Evolutionary conservation across 1,140 invertebrate genomes (phyloP).

Genomic region (Drosophila triauraria): DNA sequence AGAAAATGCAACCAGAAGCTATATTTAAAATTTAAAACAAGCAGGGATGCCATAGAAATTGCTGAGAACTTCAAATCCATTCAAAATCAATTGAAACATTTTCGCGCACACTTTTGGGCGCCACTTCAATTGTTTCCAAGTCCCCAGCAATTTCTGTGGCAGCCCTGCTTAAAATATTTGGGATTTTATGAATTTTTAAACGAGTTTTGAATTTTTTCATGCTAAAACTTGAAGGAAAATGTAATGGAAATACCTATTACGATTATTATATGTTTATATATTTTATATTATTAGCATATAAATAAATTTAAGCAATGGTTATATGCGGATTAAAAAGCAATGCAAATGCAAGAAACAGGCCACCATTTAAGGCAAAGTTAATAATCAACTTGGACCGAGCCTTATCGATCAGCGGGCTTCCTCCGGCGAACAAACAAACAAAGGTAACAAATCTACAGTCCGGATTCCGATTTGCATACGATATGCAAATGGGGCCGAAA

Average conservation of each 20-base stretch:
- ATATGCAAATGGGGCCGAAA: constrained; percentile 72
- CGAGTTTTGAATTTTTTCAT: too few species aligned
- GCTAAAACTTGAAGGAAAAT: neutral
- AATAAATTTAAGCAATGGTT: constrained; percentile 3
- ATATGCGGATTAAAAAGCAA: constrained; percentile 4
- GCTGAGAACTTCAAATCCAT: neutral
- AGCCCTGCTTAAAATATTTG: neutral
- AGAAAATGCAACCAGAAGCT: neutral
- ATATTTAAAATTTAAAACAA: accelerated
- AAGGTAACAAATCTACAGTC: constrained; percentile 18
- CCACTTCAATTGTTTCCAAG: neutral
- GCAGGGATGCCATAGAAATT: neutral
- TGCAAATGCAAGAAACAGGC: constrained; percentile 39
- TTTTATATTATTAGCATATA: too few species aligned
- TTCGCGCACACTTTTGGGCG: neutral
- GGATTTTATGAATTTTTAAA: too few species aligned
- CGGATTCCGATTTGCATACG: constrained; percentile 69
- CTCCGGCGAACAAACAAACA: constrained; percentile 37
- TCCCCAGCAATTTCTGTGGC: neutral
- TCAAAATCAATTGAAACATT: neutral
- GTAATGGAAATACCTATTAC: neutral
- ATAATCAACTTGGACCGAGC: constrained; percentile 16
- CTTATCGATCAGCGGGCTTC: constrained; percentile 39
- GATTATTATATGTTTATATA: neutral
- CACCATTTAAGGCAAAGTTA: constrained; percentile 25